A percentile compares a stretch with the other conserved stretches of the same genome.
Conservation (phyloP, 2,113 vertebrate species). For the Pseudorhombus dupliciocellatus region DNA sequence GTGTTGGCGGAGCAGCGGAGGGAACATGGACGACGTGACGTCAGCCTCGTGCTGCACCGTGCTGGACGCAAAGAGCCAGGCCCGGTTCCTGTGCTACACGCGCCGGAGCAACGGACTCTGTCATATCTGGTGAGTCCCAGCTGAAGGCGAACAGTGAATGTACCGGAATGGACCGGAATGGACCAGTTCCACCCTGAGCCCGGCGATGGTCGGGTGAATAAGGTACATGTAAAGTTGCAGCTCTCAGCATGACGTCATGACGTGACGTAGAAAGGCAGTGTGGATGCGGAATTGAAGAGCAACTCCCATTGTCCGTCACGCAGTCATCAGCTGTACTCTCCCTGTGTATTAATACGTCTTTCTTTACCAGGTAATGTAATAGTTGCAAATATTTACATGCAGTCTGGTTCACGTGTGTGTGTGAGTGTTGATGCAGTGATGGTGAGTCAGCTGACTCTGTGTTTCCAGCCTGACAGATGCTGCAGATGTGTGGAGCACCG, state of each 20-base stretch:
- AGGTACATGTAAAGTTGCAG: too few relatives aligned
- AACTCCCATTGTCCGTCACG: not conserved
- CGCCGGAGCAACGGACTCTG: constrained; percentile 36
- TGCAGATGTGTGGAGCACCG: constrained; percentile 59
- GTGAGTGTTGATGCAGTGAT: not conserved
- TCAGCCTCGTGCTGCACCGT: constrained; percentile 49
- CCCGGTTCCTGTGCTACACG: constrained; percentile 67
- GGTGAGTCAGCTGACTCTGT: not conserved
- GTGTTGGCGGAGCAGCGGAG: not conserved
- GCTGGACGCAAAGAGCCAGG: constrained; percentile 54
- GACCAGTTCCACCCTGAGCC: not conserved
- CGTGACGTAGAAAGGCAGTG: too few relatives aligned
- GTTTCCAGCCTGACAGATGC: constrained; percentile 73
- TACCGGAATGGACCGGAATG: too few relatives aligned
- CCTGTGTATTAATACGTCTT: not conserved
- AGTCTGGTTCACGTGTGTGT: not conserved
- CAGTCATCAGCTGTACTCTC: not conserved
- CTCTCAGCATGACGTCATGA: too few relatives aligned
- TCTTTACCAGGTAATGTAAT: not conserved
- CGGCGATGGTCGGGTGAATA: too few relatives aligned
- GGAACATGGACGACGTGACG: not conserved
- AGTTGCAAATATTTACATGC: not conserved
- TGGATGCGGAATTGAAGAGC: not conserved
- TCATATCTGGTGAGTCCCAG: constrained; percentile 66
- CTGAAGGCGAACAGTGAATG: not conserved